Evolutionary conservation across 1,140 invertebrate genomes (phyloP).

Genomic region (Lethrus apterus): DNA sequence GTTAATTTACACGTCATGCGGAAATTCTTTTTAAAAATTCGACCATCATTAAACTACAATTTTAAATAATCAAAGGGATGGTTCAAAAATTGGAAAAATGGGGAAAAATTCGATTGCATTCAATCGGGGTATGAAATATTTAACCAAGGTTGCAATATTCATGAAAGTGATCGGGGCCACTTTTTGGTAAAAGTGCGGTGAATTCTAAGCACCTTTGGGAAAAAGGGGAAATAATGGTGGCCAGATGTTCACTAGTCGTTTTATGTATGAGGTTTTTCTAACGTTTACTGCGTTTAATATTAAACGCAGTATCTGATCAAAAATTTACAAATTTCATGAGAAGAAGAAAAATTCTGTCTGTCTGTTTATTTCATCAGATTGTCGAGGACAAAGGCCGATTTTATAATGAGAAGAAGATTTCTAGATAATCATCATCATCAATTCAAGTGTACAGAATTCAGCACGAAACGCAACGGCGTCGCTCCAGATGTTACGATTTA

Average conservation of each 20-base stretch:
- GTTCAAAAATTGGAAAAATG: neutral
- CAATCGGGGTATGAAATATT: conserved; percentile 3
- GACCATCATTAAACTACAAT: neutral
- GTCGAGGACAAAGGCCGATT: no score
- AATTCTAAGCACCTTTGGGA: conserved; percentile 11
- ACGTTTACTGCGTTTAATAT: no score
- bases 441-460: no score
- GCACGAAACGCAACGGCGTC: conserved; percentile 4
- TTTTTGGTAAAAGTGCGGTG: conserved; percentile 13
- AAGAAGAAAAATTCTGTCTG: no score
- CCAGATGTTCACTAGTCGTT: conserved; percentile 7
- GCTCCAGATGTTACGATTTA: neutral
- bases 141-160: conserved; percentile 1
- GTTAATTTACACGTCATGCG: neutral
- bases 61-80: neutral
- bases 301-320: no score
- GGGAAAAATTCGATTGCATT: neutral
- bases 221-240: conserved; percentile 5
- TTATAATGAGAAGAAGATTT: no score
- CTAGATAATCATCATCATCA: no score
- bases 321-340: no score
- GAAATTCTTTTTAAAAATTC: neutral
- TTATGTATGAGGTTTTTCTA: no score
- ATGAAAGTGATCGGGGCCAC: neutral
- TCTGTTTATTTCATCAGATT: no score